Evolutionary conservation across 2,113 vertebrate genomes (phyloP), one percentile per base, ranked within the genome.

Genomic region (Clarias macrocephalus): DNA sequence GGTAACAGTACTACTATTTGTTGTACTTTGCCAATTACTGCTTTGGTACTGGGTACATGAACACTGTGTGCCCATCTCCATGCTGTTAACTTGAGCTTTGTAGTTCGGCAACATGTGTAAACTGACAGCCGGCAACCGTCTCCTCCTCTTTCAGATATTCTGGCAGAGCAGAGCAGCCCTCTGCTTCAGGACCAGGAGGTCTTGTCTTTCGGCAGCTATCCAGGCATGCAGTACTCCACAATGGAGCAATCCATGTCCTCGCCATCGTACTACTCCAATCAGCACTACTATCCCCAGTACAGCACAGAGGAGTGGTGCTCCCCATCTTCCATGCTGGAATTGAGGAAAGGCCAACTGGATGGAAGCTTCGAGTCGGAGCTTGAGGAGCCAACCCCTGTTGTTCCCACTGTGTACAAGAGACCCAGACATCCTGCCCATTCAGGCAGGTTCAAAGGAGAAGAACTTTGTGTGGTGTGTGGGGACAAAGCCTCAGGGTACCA

Each of bases 401-500:
- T 95, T 33, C 96, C 97, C 0, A 86, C 56, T 1, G 89, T 94
- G 70, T 93, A 93, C 85, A 99, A 97, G 94, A 97, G 96, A 91
- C 91, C 94, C 52, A 94, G 97, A 42, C 88, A 97, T 91, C 90
- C 95, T 37, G 77, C 93, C 1, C 95, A 96, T 11, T 86, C 91
- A 0, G 97, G 97, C 88, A 94, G 96, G 90, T 92, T 96, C 60
- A 99, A 98, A 95, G 97, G 97, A 84, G 97, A 99, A 86, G 98
- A 99, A 92, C 94, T 99, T 70, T 99, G 98, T 87, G 98, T 99
- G 9, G 98, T 99, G 86, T 99, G 98, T 13, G 98, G 98, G 86
- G 98, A 99, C 95, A 97, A 98, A 92, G 98, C 98, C 0, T 99
- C 98, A 23, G 98, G 98, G 56, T 99, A 99, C 88, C 98, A 99